Conservation (phyloP, 2,888 invertebrate species). For the Lampropteryx suffumata region DNA sequence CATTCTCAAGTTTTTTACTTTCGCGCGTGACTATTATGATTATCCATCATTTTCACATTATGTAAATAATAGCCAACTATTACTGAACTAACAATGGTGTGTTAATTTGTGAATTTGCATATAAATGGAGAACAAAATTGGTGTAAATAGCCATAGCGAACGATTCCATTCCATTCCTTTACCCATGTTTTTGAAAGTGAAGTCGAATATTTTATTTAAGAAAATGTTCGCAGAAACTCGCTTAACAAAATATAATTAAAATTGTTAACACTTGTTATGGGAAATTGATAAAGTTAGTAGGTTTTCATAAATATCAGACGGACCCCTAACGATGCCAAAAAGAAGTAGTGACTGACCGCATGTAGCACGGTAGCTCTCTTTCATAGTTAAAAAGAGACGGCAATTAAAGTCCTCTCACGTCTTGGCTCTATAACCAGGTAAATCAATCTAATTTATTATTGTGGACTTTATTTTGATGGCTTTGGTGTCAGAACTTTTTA, state of each 20-base stretch:
- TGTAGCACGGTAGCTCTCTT: constrained; percentile 2
- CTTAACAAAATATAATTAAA: too few relatives aligned
- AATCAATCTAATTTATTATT: constrained; percentile 1
- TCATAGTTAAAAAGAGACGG: neutral
- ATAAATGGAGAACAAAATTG: constrained; percentile 18
- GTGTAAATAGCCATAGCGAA: constrained; percentile 10
- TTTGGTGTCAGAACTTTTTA: constrained; percentile 2
- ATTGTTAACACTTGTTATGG: too few relatives aligned
- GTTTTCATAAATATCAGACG: neutral
- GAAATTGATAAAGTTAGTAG: too few relatives aligned
- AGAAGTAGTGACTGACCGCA: neutral
- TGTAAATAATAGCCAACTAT: constrained; percentile 19
- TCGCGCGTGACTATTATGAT: constrained; percentile 16
- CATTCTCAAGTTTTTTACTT: constrained; percentile 15
- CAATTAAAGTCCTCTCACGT: constrained; percentile 4
- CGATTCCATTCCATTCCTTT: neutral
- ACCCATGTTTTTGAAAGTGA: neutral
- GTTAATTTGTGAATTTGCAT: constrained; percentile 22
- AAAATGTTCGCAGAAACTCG: too few relatives aligned
- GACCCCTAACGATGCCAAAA: constrained; percentile 4
- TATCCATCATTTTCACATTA: constrained; percentile 16
- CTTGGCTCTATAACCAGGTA: constrained; percentile 7
- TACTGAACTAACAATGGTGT: constrained; percentile 19
- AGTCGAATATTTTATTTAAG: too few relatives aligned
- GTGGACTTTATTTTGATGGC: constrained; percentile 1